Evolutionary conservation across 2,797 vertebrate species (phyloP).

Genomic region (Nannoperca obscura): DNA sequence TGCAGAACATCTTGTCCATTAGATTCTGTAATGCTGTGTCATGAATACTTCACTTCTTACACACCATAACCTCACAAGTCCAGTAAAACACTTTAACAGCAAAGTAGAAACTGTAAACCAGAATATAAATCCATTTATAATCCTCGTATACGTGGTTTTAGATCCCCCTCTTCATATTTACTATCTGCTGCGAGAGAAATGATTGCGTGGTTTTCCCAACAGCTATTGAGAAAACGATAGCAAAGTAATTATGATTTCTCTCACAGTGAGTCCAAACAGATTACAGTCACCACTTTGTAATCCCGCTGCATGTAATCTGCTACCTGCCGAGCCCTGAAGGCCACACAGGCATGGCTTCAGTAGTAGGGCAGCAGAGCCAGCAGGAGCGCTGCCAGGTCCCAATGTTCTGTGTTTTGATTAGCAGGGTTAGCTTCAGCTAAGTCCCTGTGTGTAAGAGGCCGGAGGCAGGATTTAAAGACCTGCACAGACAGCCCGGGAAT

Average conservation of each 20-base stretch:
- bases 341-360: neutral
- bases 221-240: neutral
- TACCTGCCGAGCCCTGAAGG: slow-evolving; percentile 19
- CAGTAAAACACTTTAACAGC: no score
- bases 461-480: slow-evolving; percentile 68
- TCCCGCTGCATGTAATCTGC: slow-evolving; percentile 12
- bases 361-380: slow-evolving; percentile 24
- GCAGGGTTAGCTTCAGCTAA: slow-evolving; percentile 71
- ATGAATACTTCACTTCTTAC: no score
- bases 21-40: no score
- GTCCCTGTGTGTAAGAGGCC: slow-evolving; percentile 68
- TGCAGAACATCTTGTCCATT: no score
- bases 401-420: slow-evolving; percentile 76
- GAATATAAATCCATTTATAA: no score
- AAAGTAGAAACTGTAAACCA: no score
- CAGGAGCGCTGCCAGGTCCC: slow-evolving; percentile 63
- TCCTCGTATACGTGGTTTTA: no score
- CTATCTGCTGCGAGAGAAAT: neutral
- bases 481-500: slow-evolving; percentile 29
- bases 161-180: no score
- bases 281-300: neutral
- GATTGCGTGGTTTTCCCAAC: neutral
- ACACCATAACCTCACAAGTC: no score
- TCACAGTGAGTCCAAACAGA: neutral
- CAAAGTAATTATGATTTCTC: neutral